A percentile compares a stretch with the other conserved stretches of the same genome.
These are phyloP conservation scores for Phainopepla nitens DNA, from an alignment of 2,113 vertebrate species.

Conservation along the genomic window DNA sequence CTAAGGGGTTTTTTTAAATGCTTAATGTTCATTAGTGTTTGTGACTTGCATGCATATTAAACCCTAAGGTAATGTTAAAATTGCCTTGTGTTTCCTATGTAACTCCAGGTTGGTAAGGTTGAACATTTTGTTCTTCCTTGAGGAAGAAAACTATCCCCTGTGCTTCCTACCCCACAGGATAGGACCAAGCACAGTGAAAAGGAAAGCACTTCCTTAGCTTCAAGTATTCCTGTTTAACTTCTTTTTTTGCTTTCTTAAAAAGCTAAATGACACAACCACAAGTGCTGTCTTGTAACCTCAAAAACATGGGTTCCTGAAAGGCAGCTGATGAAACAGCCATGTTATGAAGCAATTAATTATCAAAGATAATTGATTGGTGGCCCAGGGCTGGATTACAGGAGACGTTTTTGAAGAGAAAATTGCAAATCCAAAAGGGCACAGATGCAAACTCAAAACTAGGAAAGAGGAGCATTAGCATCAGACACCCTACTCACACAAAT, in stretches of 20 bases:
- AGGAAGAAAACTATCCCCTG: neutral
- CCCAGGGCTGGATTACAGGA: neutral
- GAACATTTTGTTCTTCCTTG: neutral
- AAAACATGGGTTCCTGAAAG: neutral
- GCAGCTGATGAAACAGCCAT: neutral
- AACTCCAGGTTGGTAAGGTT: neutral
- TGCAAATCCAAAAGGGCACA: neutral
- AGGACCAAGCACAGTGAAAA: neutral
- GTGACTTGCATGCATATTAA: neutral
- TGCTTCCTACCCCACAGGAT: neutral
- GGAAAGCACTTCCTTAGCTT: neutral
- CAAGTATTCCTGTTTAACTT: neutral
- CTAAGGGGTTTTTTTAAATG: neutral
- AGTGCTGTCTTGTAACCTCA: neutral
- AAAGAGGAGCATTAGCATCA: neutral
- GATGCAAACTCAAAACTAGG: neutral
- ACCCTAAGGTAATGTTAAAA: neutral
- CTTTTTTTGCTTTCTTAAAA: neutral
- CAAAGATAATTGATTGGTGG: neutral
- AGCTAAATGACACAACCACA: neutral
- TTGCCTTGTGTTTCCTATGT: neutral
- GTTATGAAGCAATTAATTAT: neutral
- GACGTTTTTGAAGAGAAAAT: neutral
- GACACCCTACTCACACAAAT: neutral
- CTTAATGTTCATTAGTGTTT: neutral